Evolutionary conservation across 2,113 vertebrate genomes (phyloP).

Genomic region (Callopanchax toddi): DNA sequence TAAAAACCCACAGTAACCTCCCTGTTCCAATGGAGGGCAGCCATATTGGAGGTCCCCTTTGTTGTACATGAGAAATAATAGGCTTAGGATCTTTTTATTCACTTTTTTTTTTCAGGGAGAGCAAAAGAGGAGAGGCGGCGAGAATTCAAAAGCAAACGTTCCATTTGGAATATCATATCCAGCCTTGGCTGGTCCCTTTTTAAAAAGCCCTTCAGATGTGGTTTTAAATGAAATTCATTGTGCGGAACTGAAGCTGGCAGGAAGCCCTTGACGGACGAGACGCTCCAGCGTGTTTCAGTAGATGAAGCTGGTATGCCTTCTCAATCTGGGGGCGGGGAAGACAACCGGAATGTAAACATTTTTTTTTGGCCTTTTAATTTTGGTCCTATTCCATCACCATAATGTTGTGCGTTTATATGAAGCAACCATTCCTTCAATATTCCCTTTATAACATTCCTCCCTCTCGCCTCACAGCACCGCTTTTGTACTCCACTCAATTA

Average conservation of each 20-base stretch:
- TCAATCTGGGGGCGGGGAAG: slow-evolving; percentile 48
- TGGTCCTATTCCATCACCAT: slow-evolving; percentile 14
- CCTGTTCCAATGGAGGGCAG: slow-evolving; percentile 39
- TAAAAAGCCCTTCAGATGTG: slow-evolving; percentile 75
- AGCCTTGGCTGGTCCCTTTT: slow-evolving; percentile 68
- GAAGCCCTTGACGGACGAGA: slow-evolving; percentile 63
- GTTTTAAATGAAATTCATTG: slow-evolving; percentile 77
- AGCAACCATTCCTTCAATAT: slow-evolving; percentile 18
- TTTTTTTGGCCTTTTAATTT: slow-evolving; percentile 12
- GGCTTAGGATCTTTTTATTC: slow-evolving; percentile 80
- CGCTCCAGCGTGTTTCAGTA: slow-evolving; percentile 62
- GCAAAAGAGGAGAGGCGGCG: slow-evolving; percentile 55
- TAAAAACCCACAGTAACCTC: slow-evolving; percentile 31
- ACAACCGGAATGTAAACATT: slow-evolving; percentile 17
- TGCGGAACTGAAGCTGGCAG: slow-evolving; percentile 76
- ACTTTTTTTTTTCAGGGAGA: slow-evolving; percentile 67
- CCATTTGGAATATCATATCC: slow-evolving; percentile 70
- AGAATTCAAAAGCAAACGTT: slow-evolving; percentile 72
- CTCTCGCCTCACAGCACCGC: slow-evolving; percentile 57
- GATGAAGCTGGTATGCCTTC: slow-evolving; percentile 44
- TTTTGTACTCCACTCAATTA: slow-evolving; percentile 85
- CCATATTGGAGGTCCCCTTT: slow-evolving; percentile 73
- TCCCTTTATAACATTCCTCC: slow-evolving; percentile 50
- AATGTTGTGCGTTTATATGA: background rate
- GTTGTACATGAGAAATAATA: slow-evolving; percentile 78